Percentiles rank a stretch among this genome's conserved stretches.
These are phyloP conservation scores for Troilus luridus DNA, from an alignment of 2,888 invertebrate species.

Conservation along the genomic window DNA sequence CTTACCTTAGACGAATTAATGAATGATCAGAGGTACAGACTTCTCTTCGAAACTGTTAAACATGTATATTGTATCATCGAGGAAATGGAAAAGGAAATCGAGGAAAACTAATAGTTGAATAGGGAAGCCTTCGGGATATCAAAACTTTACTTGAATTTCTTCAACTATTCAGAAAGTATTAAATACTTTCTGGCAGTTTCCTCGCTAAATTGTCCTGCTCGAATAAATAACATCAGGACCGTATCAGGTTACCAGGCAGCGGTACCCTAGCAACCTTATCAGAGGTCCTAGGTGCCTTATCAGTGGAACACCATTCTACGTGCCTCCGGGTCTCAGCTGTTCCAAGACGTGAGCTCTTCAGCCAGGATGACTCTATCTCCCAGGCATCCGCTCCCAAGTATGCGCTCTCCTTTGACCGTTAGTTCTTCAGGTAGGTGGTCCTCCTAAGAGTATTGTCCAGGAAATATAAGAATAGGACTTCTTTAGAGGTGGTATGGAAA, in stretches of 20 bases:
- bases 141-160: no score
- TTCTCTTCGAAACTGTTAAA: no score
- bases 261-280: neutral
- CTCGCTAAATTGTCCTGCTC: no score
- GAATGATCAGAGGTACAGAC: no score
- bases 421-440: neutral
- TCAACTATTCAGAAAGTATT: no score
- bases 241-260: neutral
- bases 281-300: neutral
- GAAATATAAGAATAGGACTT: neutral
- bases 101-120: no score
- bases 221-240: neutral
- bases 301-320: neutral
- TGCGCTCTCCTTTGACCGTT: conserved; percentile 4
- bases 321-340: neutral
- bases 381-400: neutral
- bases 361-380: neutral
- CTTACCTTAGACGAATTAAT: no score
- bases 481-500: neutral
- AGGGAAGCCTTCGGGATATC: no score
- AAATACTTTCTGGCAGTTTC: no score
- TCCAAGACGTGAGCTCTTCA: neutral
- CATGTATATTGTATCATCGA: no score
- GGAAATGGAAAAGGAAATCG: no score
- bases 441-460: neutral